Conservation (phyloP, 2,797 vertebrate genomes). For the Sebastes matsubarae region DNA sequence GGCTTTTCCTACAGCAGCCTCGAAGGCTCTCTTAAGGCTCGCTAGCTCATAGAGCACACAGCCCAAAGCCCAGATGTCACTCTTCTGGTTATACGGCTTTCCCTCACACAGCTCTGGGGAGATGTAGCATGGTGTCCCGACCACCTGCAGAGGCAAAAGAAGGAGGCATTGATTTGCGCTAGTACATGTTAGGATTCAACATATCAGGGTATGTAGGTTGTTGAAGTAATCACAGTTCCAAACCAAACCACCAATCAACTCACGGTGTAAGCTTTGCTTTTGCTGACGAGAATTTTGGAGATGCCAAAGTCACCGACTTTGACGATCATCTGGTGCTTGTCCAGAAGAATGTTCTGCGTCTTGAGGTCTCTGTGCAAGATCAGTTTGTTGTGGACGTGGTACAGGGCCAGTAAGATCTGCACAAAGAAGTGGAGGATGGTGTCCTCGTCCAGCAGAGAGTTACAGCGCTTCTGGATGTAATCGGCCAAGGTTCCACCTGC, state of each 20-base stretch:
- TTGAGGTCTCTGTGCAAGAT: constrained; percentile 98
- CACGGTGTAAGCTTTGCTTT: constrained; percentile 98
- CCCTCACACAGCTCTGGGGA: constrained; percentile 98
- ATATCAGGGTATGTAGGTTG: not conserved
- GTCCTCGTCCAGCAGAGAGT: constrained; percentile 96
- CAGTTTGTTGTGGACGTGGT: constrained; percentile 97
- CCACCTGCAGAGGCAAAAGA: constrained; percentile 85
- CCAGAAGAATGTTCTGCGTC: constrained; percentile 98
- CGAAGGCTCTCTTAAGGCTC: constrained; percentile 97
- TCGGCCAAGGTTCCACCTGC: constrained; percentile 93
- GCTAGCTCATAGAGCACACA: constrained; percentile 97
- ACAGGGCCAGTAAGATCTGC: constrained; percentile 95
- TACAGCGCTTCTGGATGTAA: constrained; percentile 97
- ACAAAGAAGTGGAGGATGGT: constrained; percentile 99
- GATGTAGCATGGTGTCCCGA: constrained; percentile 97
- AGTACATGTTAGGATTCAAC: not conserved
- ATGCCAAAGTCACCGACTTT: constrained; percentile 99
- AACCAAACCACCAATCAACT: constrained; percentile 35
- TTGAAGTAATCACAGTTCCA: not conserved
- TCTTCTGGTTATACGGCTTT: constrained; percentile 99
- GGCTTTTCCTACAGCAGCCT: constrained; percentile 89
- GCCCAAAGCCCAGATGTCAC: constrained; percentile 98
- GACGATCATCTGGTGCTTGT: constrained; percentile 97
- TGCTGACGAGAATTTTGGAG: constrained; percentile 99
- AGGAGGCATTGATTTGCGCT: not conserved